Base-by-base conservation (phyloP, 2,113 vertebrate species). In the Aegotheles bennettii region DNA sequence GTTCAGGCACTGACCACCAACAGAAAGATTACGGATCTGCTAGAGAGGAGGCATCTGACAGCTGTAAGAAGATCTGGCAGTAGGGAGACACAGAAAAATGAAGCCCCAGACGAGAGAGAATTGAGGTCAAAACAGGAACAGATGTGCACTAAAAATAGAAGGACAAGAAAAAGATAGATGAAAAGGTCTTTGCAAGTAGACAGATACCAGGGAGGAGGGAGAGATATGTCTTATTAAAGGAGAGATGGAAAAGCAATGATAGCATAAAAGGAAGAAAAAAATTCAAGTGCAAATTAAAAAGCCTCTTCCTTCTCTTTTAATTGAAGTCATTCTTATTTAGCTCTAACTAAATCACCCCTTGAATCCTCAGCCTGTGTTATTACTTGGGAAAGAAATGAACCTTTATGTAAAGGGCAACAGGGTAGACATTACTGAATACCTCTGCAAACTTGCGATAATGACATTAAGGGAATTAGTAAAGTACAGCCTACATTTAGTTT, bases 91-190 rank as follows among this genome's bases (percentile, higher is more conserved):
- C 1, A 21, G 89, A 77, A 94, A 95, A 96, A 96, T 87, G 69
- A 82, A 78, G 73, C 18, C 60, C 53, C 48, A 77, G 65, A 91
- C 9, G 59, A 95, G 74, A 94, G 40, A 77, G 95, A 94, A 84
- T 88, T 89, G 89, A 96, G 95, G 95, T 97, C 95, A 91, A 61
- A 92, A 56, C 57, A 93, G 51, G 88, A 96, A 91, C 93, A 96
- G 90, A 94, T 96, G 94, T 84, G 64, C 20, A 23, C 82, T 93
- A 84, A 84, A 92, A 96, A 92, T 87, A 96, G 90, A 53, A 71
- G 68, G 69, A 73, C 21, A 31, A 70, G 75, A 54, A 87, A 84
- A 93, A 89, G 94, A 93, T 20, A 85, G 67, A 84, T 95, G 69
- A 64, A 68, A 89, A 91, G 89, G 74, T 95, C 74, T 29, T 93